Base-by-base conservation (phyloP, 2,113 vertebrate genomes). In the Gorsachius goisagi region DNA sequence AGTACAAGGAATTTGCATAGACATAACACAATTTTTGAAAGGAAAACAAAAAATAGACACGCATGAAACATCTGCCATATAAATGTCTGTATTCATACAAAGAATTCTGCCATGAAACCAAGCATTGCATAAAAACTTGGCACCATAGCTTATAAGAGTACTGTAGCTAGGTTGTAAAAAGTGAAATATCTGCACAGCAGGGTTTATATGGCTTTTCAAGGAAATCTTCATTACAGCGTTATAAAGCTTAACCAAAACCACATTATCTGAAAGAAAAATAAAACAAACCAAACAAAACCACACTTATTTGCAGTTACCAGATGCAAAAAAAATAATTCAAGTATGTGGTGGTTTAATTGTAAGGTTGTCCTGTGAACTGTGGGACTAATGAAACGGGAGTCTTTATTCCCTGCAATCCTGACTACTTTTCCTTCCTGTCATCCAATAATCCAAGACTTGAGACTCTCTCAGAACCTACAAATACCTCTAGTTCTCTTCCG, bases 71-170 rank as follows among this genome's bases (percentile, higher is more conserved):
- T 89, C 47, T 96, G 80, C 80, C 71, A 16, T 79, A 47, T 86
- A 68, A 81, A 72, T 86, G 39, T 85, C 73, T 84, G 55, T 56
- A 47, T 85, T 73, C 58, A 47, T 89, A 80, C n/a, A 60, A 81
- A 68, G 32, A 87, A 52, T 94, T 96, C 41, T 82, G 41, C 60
- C 27, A 21, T 85, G 53, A 95, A 83, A 82, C 20, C 26, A 32
- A 81, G 32, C 60, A 91, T 28, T 91, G 50, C 52, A 58, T 93
- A 88, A 80, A 94, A 86, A 49, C 18, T 80, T 96, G 71, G 82
- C 79, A 79, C 32, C 18, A 7, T 9, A 71, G 11, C 30, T 75
- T 69, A 33, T n/a, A 69, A 66, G 18, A 76, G 11, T 50, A 33
- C 73, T 87, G 41, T 58, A 76, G 41, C 32, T 95, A 62, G n/a